Conservation (phyloP, 2,888 invertebrate species). For the Rambutsinella grinnellia region DNA sequence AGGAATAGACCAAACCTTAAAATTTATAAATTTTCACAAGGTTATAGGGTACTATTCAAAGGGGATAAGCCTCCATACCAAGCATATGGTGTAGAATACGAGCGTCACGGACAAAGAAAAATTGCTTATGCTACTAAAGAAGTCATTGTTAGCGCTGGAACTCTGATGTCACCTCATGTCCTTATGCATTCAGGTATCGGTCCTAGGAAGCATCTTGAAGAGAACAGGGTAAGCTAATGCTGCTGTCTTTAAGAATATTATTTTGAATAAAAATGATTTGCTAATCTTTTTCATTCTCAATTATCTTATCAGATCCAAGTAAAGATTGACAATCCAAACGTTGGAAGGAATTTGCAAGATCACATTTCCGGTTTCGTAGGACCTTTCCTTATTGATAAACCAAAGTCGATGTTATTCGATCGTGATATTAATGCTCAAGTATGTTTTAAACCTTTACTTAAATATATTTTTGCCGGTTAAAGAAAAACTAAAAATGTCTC, state of each 20-base stretch:
- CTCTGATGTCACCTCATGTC: constrained; percentile 56
- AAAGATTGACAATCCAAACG: constrained; percentile 55
- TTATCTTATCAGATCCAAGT: constrained; percentile 58
- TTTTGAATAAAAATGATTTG: not conserved
- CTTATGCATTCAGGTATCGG: constrained; percentile 64
- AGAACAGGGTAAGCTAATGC: constrained; percentile 46
- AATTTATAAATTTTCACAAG: constrained; percentile 60
- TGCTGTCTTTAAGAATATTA: not conserved
- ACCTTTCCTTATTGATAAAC: constrained; percentile 61
- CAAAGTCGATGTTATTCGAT: constrained; percentile 60
- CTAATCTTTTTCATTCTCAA: not conserved
- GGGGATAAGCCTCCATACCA: constrained; percentile 43
- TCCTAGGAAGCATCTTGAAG: constrained; percentile 56
- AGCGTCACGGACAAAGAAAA: constrained; percentile 57
- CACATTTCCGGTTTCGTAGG: constrained; percentile 60
- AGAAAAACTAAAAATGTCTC: no score
- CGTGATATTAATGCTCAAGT: constrained; percentile 60
- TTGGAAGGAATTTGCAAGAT: constrained; percentile 63
- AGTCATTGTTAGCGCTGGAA: constrained; percentile 61
- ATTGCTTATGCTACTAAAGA: constrained; percentile 60
- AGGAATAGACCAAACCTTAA: constrained; percentile 52
- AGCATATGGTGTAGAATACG: constrained; percentile 62
- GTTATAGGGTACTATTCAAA: constrained; percentile 56
- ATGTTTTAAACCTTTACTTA: no score
- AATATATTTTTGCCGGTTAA: no score